A percentile compares a stretch with the other conserved stretches of the same genome.
These are phyloP conservation scores for Cataglyphis albicans DNA, from an alignment of 2,888 invertebrate species.

Conservation along the genomic window DNA sequence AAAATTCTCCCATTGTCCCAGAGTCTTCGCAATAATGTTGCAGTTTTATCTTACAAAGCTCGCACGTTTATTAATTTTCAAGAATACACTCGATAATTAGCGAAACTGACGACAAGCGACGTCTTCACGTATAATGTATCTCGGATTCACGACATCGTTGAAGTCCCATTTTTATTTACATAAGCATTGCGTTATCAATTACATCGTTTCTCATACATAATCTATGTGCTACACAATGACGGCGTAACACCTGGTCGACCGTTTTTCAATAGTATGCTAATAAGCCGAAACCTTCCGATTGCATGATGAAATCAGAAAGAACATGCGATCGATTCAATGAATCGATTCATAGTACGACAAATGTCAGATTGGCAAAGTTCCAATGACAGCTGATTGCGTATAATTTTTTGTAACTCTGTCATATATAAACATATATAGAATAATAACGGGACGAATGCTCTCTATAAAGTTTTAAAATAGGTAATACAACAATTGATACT, in stretches of 20 bases:
- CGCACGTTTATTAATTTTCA: constrained; percentile 31
- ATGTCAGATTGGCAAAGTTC: neutral
- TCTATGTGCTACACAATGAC: neutral
- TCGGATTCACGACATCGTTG: constrained; percentile 17
- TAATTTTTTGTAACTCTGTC: neutral
- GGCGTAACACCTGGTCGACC: neutral
- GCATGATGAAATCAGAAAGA: constrained; percentile 34
- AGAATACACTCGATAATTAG: constrained; percentile 51
- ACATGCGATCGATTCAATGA: constrained; percentile 4
- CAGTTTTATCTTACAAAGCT: constrained; percentile 40
- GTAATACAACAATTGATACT: neutral
- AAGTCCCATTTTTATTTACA: constrained; percentile 1
- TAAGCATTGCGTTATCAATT: constrained; percentile 57
- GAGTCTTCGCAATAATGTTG: constrained; percentile 2
- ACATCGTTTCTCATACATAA: constrained; percentile 38
- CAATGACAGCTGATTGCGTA: constrained; percentile 1
- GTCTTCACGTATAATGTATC: constrained; percentile 23
- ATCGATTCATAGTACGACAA: constrained; percentile 7
- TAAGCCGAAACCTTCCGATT: constrained; percentile 42
- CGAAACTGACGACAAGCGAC: constrained; percentile 6
- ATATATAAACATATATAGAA: neutral
- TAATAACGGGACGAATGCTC: neutral
- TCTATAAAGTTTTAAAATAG: constrained; percentile 5
- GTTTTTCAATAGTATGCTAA: constrained; percentile 45
- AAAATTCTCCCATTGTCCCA: neutral